Conservation (phyloP, 2,113 vertebrate species). For the Chionis minor region DNA sequence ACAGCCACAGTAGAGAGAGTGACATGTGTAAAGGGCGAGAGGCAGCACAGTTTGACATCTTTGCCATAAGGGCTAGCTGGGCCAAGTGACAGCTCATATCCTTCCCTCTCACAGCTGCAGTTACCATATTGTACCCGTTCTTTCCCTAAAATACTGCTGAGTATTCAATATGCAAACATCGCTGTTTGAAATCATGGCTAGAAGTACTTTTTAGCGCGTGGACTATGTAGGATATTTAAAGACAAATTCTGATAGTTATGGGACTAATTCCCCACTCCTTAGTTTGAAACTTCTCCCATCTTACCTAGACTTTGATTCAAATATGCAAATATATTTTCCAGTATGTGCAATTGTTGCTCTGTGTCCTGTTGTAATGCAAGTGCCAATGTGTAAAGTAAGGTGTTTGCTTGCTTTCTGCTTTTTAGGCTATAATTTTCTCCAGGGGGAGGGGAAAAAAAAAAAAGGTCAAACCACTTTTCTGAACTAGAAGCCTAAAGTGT, state of each 20-base stretch:
- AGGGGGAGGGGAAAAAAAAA: not conserved
- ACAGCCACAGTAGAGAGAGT: conserved; percentile 13
- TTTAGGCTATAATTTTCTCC: not conserved
- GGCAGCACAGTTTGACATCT: conserved; percentile 39
- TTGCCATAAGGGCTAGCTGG: conserved; percentile 42
- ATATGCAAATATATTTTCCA: not conserved
- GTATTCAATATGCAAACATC: conserved; percentile 7
- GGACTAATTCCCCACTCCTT: not conserved
- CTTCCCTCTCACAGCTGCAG: conserved; percentile 37
- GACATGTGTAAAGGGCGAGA: conserved; percentile 51
- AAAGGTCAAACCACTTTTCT: not conserved
- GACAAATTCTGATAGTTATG: not conserved
- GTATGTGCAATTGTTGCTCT: not conserved
- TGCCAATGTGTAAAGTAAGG: not conserved
- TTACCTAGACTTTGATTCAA: not conserved
- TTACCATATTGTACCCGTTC: conserved; percentile 18
- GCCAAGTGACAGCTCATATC: conserved; percentile 25
- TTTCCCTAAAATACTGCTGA: conserved; percentile 32
- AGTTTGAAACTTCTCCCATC: not conserved
- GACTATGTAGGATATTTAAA: not conserved
- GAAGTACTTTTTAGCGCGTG: not conserved
- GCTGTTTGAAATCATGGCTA: not conserved
- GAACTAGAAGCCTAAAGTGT: conserved; percentile 2
- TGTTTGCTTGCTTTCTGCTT: not conserved
- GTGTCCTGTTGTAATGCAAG: not conserved